Evolutionary conservation across 23 tunicate species (phyloP).

Genomic region (Trididemnum miniatum): DNA sequence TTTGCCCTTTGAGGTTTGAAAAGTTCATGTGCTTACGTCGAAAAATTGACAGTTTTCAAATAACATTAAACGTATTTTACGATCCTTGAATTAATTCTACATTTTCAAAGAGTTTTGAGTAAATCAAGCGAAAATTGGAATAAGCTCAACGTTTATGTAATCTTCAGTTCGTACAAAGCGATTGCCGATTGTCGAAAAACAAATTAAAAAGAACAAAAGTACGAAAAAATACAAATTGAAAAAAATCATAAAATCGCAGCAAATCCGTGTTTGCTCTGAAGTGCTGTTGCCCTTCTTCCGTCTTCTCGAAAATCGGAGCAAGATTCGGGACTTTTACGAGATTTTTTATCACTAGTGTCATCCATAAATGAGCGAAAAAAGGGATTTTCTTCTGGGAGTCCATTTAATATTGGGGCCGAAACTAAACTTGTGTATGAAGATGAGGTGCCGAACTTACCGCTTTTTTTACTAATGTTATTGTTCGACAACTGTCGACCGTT

Average conservation of each 20-base stretch:
- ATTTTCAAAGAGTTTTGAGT: too few relatives aligned
- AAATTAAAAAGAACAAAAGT: neutral
- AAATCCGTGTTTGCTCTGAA: neutral
- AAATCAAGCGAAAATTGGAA: too few relatives aligned
- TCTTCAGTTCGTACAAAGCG: neutral
- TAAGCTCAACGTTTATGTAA: too few relatives aligned
- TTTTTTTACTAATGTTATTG: conserved; percentile 13
- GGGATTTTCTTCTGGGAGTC: conserved; percentile 47
- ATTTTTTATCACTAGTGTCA: neutral
- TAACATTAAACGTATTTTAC: too few relatives aligned
- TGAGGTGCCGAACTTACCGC: conserved; percentile 28
- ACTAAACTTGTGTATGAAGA: conserved; percentile 57
- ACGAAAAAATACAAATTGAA: neutral
- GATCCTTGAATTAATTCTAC: too few relatives aligned
- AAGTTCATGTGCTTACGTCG: too few relatives aligned
- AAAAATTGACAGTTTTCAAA: too few relatives aligned
- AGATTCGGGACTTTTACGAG: conserved; percentile 15
- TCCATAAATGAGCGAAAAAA: neutral
- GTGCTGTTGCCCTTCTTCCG: neutral
- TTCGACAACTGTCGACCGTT: conserved; percentile 15
- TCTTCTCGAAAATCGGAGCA: conserved; percentile 15
- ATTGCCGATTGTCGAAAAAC: neutral
- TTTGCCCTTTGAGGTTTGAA: too few relatives aligned
- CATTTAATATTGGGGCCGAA: conserved; percentile 62
- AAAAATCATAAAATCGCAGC: neutral